A percentile compares a stretch with the other conserved stretches of the same genome.
These are phyloP conservation scores for Drosophila triauraria DNA, from an alignment of 1,140 invertebrate species.

Conservation along the genomic window DNA sequence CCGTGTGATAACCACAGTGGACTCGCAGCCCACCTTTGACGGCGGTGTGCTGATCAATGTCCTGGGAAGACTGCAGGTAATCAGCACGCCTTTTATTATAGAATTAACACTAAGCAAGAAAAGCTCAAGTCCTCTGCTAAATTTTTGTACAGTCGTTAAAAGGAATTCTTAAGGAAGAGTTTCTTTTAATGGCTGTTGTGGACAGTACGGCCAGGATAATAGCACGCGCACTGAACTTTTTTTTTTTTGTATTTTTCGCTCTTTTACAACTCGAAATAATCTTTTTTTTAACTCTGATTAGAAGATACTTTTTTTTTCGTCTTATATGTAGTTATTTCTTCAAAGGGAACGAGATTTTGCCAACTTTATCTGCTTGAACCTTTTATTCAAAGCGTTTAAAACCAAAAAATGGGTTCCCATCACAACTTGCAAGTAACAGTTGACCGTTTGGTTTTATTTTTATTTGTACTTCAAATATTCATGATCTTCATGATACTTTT, in stretches of 20 bases:
- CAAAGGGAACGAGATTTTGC: too few species aligned
- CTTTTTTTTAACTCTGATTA: background rate
- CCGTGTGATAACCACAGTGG: slow-evolving; percentile 95
- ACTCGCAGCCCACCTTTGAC: slow-evolving; percentile 98
- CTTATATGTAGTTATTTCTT: too few species aligned
- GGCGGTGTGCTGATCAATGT: slow-evolving; percentile 97
- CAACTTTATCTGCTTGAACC: too few species aligned
- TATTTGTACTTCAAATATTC: too few species aligned
- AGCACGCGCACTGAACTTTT: slow-evolving; percentile 15
- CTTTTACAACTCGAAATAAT: background rate
- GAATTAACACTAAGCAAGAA: background rate
- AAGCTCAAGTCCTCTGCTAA: background rate
- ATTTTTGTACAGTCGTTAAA: background rate
- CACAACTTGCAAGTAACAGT: too few species aligned
- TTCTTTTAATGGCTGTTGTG: slow-evolving; percentile 1
- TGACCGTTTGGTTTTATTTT: too few species aligned
- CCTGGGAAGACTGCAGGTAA: slow-evolving; percentile 96
- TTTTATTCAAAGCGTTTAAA: too few species aligned
- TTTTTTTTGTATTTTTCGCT: background rate
- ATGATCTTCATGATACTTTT: too few species aligned
- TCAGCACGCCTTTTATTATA: background rate
- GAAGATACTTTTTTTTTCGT: background rate
- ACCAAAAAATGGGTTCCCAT: too few species aligned
- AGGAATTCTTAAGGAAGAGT: background rate
- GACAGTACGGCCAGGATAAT: slow-evolving; percentile 26